Evolutionary conservation across 2,797 vertebrate species (phyloP).

Genomic region (Phrynocephalus forsythii): DNA sequence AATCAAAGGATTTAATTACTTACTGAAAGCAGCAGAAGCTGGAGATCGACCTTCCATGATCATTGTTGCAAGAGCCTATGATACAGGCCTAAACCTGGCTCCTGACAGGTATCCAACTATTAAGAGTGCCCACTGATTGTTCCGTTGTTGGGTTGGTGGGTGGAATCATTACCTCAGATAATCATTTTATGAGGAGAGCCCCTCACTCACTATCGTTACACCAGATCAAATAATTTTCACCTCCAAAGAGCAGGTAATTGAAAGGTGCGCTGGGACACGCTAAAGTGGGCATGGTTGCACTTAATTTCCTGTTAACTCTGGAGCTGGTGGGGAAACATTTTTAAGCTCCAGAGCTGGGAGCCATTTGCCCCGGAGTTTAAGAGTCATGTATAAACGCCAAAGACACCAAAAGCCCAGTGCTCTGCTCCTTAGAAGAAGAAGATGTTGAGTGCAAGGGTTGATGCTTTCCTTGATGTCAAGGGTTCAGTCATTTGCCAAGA

Average conservation of each 20-base stretch:
- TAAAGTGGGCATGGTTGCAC: too few species aligned
- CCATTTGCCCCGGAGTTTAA: too few species aligned
- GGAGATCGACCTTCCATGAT: slow-evolving; percentile 95
- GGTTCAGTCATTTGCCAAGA: not conserved
- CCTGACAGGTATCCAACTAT: slow-evolving; percentile 83
- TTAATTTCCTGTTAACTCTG: too few species aligned
- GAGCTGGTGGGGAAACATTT: too few species aligned
- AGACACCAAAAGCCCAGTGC: not conserved
- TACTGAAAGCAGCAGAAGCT: slow-evolving; percentile 91
- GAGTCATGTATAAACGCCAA: not conserved
- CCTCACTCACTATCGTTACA: too few species aligned
- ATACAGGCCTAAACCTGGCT: slow-evolving; percentile 86
- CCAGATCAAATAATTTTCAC: too few species aligned
- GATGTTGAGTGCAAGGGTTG: not conserved
- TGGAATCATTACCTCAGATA: not conserved
- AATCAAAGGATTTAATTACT: slow-evolving; percentile 89
- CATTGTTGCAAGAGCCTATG: slow-evolving; percentile 90
- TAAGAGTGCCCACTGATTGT: too few species aligned
- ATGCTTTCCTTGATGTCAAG: not conserved
- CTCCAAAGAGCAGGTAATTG: too few species aligned
- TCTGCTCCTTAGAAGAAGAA: not conserved
- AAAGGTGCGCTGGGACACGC: too few species aligned
- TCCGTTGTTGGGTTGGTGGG: not conserved
- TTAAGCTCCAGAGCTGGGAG: too few species aligned
- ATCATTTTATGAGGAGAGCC: too few species aligned